Conservation (phyloP, 2,797 vertebrate species). For the Tarsius wallacei region DNA sequence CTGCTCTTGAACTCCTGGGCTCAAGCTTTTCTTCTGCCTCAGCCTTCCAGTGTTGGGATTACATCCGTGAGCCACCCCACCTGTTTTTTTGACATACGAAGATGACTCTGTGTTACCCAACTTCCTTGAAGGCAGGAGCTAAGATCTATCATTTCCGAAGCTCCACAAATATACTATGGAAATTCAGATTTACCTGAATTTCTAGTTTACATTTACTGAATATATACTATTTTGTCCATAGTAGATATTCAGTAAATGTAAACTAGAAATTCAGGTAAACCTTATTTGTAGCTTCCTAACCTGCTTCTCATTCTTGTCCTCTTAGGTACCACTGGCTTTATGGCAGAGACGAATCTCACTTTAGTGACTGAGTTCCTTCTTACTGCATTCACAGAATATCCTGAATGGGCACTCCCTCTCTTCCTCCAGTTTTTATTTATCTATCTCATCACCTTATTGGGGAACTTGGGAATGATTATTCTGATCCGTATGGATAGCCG, state of each 20-base stretch:
- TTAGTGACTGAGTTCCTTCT: conserved; percentile 60
- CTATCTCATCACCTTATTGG: conserved; percentile 73
- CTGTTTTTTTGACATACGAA: background rate
- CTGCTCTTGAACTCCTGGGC: too few relatives aligned
- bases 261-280: background rate
- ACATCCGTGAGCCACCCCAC: too few relatives aligned
- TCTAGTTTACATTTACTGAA: too few relatives aligned
- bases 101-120: background rate
- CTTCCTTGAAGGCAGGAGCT: background rate
- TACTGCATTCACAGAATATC: background rate
- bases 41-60: too few relatives aligned
- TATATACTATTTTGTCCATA: background rate
- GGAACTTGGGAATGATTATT: conserved; percentile 69
- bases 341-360: conserved; percentile 66
- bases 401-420: background rate
- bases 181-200: too few relatives aligned
- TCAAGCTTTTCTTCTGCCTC: too few relatives aligned
- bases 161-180: too few relatives aligned
- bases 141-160: background rate
- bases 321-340: background rate
- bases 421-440: conserved; percentile 72
- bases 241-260: accelerated
- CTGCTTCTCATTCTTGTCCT: background rate
- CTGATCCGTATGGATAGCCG: background rate
- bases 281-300: background rate